Evolutionary conservation across 2,113 vertebrate species (phyloP).

Genomic region (Electrona antarctica): DNA sequence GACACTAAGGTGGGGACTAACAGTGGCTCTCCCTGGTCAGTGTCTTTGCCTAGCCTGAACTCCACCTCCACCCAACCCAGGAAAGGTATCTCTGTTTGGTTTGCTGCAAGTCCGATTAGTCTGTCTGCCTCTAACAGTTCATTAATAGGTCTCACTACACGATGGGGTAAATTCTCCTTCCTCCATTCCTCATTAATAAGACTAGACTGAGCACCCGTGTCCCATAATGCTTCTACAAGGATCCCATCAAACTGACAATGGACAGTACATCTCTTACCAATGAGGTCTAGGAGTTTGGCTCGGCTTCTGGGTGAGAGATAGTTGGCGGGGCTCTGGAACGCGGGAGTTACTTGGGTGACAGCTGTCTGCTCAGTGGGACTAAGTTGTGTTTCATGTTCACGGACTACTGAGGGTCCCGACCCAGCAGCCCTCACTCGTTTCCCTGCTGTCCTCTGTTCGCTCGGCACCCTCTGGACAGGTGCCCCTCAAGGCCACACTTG

Average conservation of each 20-base stretch:
- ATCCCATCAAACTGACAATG: slow-evolving; percentile 14
- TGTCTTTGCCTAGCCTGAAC: slow-evolving; percentile 4
- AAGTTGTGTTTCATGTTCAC: too few relatives aligned
- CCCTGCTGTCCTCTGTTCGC: background rate
- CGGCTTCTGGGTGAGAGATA: slow-evolving; percentile 11
- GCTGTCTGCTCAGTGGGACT: too few relatives aligned
- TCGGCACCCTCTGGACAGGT: slow-evolving; percentile 25
- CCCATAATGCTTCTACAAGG: slow-evolving; percentile 24
- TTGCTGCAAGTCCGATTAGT: slow-evolving; percentile 17
- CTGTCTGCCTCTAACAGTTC: slow-evolving; percentile 19
- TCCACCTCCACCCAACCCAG: slow-evolving; percentile 28
- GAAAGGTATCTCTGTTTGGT: slow-evolving; percentile 16
- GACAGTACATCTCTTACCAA: slow-evolving; percentile 18
- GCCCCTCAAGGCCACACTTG: slow-evolving; percentile 23
- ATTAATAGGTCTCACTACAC: slow-evolving; percentile 2
- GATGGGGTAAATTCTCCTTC: slow-evolving; percentile 10
- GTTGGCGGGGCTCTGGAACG: too few relatives aligned
- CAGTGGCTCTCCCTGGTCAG: background rate
- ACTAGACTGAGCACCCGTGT: slow-evolving; percentile 32
- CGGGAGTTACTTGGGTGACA: too few relatives aligned
- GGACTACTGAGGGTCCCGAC: slow-evolving; percentile 16
- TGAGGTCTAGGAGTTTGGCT: slow-evolving; percentile 13
- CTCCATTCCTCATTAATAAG: slow-evolving; percentile 19
- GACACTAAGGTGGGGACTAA: slow-evolving; percentile 27
- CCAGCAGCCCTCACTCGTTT: slow-evolving; percentile 21